Conservation (phyloP, 35 echinoderm and acorn worm species). For the Ophioderma brevispina region DNA sequence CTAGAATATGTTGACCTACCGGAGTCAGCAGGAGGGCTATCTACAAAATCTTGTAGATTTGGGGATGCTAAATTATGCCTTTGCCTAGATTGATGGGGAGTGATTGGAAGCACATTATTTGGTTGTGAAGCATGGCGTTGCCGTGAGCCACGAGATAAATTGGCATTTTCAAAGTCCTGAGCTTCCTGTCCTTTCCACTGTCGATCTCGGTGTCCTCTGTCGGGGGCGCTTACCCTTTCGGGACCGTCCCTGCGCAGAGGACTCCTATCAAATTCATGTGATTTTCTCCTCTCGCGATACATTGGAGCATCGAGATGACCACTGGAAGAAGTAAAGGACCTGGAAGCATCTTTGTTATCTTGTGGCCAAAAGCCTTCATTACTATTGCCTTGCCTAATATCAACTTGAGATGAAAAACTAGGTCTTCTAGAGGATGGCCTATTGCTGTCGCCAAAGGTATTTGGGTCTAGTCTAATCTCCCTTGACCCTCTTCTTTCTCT, state of each 20-base stretch:
- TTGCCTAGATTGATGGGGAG: not conserved
- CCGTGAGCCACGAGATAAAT: not conserved
- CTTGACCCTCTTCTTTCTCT: not conserved
- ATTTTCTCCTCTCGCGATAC: not conserved
- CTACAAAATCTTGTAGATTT: not conserved
- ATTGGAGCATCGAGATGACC: not conserved
- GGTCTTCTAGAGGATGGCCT: too few relatives aligned
- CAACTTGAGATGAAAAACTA: not conserved
- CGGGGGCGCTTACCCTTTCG: not conserved
- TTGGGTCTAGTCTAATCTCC: not conserved
- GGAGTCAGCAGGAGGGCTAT: not conserved
- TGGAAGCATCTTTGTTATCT: constrained; percentile 5
- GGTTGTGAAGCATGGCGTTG: constrained; percentile 2
- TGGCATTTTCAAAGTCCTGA: not conserved
- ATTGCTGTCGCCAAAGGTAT: too few relatives aligned
- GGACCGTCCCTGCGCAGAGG: not conserved
- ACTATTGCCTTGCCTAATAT: not conserved
- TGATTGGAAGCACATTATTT: not conserved
- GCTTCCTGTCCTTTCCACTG: not conserved
- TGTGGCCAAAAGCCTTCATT: not conserved
- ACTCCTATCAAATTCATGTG: not conserved
- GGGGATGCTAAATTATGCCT: not conserved
- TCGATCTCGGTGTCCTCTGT: not conserved
- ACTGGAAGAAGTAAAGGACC: not conserved
- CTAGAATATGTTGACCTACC: not conserved